Conservation (phyloP, 2,888 invertebrate species). For the Neocrepidodera transversa region DNA sequence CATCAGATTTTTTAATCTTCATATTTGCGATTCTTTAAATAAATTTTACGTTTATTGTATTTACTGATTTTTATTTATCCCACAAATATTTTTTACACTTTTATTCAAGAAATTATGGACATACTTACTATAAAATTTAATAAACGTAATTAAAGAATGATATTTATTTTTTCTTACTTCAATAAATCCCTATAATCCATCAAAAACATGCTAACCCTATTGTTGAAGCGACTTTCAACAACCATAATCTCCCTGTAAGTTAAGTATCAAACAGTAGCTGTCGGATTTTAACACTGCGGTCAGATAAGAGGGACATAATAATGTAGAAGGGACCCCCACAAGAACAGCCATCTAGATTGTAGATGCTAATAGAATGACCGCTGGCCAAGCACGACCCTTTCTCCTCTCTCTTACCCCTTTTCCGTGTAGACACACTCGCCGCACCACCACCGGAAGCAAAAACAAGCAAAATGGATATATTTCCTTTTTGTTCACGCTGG, state of each 20-base stretch:
- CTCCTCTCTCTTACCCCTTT: conserved; percentile 19
- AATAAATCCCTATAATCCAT: conserved; percentile 1
- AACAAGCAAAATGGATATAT: conserved; percentile 61
- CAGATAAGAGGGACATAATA: conserved; percentile 53
- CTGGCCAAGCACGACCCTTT: conserved; percentile 54
- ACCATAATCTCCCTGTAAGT: conserved; percentile 26
- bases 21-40: no score
- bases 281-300: conserved; percentile 46
- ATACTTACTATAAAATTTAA: no score
- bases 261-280: conserved; percentile 42
- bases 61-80: no score
- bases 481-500: conserved; percentile 58
- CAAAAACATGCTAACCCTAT: conserved; percentile 6
- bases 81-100: no score
- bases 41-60: no score
- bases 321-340: conserved; percentile 56
- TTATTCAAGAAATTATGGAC: no score
- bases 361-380: conserved; percentile 63
- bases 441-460: conserved; percentile 56
- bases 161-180: no score
- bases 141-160: no score
- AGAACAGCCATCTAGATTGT: conserved; percentile 62
- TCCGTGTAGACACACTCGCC: conserved; percentile 44
- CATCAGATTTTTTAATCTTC: no score
- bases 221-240: conserved; percentile 9